Evolutionary conservation across 2,888 invertebrate genomes (phyloP), one percentile per base, ranked within the genome.

Genomic region (Tetragonula carbonaria): DNA sequence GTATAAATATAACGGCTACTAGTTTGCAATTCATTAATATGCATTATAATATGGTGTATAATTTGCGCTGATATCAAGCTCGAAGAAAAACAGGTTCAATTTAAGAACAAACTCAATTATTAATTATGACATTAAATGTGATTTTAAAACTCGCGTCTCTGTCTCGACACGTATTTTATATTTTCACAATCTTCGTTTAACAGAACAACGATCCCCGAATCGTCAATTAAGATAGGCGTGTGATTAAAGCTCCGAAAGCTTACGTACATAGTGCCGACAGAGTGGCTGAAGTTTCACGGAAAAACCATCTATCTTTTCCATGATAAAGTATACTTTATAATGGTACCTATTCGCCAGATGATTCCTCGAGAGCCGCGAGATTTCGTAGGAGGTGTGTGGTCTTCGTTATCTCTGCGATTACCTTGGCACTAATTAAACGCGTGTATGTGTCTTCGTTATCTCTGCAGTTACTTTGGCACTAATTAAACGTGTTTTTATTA

Each of bases 371-470:
- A 13, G 59, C 45, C 23, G 14, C 57, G 33, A 21, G 74, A 50
- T 65, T 70, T 57, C 63, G 23, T 18, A 51, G 50, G 33, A 62
- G 67, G 51, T 18, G 71, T 62, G 57, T 57, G 57, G 67, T 88
- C 79, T 74, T 80, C 53, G 38, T 78, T 75, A 72, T 81, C 81
- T 87, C 82, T 84, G 87, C 88, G 84, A 90, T 90, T 90, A 89
- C 93, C 93, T 93, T 93, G 93, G 93, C 93, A 93, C 93, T 92
- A 92, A 93, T 93, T 91, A 91, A 92, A 92, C 92, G 92, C 90
- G 92, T 92, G 38, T 38, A 6, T 38, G 38, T 55, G 63, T 87
- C 79, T 74, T 80, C 53, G 45, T 78, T 75, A 72, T 81, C 81
- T 87, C 82, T 84, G 86, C 88, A 85, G 89, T 90, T 90, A 89